Percentiles rank a stretch among this genome's conserved stretches.
These are phyloP conservation scores for Lordiphosa mommai DNA, from an alignment of 1,140 invertebrate species.

Conservation along the genomic window DNA sequence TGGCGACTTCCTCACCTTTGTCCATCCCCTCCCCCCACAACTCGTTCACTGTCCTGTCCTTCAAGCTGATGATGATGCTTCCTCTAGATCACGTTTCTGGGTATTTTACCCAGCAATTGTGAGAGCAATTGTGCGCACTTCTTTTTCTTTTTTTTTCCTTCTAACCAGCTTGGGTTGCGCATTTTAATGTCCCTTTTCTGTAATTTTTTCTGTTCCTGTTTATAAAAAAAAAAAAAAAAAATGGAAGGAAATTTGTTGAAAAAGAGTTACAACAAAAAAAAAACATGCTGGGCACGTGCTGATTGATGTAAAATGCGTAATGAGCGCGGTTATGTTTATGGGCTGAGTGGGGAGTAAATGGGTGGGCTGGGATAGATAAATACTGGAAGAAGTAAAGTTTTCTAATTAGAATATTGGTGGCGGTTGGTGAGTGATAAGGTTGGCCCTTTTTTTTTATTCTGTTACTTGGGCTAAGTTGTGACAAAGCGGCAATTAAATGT, in stretches of 20 bases:
- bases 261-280: slow-evolving; percentile 36
- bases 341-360: slow-evolving; percentile 4
- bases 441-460: slow-evolving; percentile 4
- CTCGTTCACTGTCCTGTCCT: slow-evolving; percentile 3
- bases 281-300: slow-evolving; percentile 73
- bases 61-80: slow-evolving; percentile 10
- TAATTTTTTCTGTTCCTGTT: slow-evolving; percentile 7
- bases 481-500: slow-evolving; percentile 26
- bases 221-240: slow-evolving; percentile 8
- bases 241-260: slow-evolving; percentile 6
- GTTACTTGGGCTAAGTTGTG: slow-evolving; percentile 4
- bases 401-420: slow-evolving; percentile 64
- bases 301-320: slow-evolving; percentile 76
- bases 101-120: slow-evolving; percentile 55
- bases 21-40: background rate
- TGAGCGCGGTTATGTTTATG: slow-evolving; percentile 65
- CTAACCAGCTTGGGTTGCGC: slow-evolving; percentile 26
- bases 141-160: slow-evolving; percentile 8
- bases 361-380: slow-evolving; percentile 49
- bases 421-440: slow-evolving; percentile 6
- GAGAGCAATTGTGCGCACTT: slow-evolving; percentile 62
- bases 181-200: slow-evolving; percentile 49
- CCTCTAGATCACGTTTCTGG: slow-evolving; percentile 30
- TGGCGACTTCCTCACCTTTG: slow-evolving; percentile 7
- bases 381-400: slow-evolving; percentile 46